A percentile compares a stretch with the other conserved stretches of the same genome.
phyloP scores from a whole-genome alignment of 2,797 vertebrate species.

The Danio choprae region DNA sequence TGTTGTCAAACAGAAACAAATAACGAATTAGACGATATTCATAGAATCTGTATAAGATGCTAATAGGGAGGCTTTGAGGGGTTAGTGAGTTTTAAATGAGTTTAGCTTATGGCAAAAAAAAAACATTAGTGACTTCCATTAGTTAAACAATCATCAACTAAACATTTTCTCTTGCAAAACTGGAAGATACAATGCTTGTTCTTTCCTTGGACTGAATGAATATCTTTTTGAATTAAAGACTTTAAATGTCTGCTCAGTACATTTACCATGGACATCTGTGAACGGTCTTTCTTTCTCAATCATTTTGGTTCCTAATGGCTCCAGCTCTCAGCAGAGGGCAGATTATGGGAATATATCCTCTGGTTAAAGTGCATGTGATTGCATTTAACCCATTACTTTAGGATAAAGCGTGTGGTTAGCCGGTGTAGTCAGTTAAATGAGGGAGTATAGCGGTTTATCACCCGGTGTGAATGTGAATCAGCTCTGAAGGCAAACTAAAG shows the following conservation, averaged over 20 bases:
- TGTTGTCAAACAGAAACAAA: not conserved
- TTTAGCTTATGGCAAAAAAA: slow-evolving; percentile 55
- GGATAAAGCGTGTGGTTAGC: slow-evolving; percentile 67
- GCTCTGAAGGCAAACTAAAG: slow-evolving; percentile 64
- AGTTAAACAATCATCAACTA: slow-evolving; percentile 24
- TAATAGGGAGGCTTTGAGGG: slow-evolving; percentile 56
- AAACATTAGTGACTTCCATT: slow-evolving; percentile 61
- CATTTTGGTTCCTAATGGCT: slow-evolving; percentile 2
- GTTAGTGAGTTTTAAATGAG: slow-evolving; percentile 52
- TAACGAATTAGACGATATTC: slow-evolving; percentile 63
- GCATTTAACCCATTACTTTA: slow-evolving; percentile 60
- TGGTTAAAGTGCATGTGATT: not conserved
- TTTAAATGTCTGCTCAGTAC: not conserved
- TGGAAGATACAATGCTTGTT: slow-evolving; percentile 4
- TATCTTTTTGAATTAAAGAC: slow-evolving; percentile 12
- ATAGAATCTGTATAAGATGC: slow-evolving; percentile 64
- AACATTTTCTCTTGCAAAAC: slow-evolving; percentile 10
- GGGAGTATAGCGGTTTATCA: slow-evolving; percentile 72
- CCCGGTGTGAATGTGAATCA: slow-evolving; percentile 73
- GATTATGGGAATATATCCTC: slow-evolving; percentile 2
- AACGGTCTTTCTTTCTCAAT: not conserved
- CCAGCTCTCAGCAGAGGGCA: not conserved
- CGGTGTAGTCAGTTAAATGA: slow-evolving; percentile 77
- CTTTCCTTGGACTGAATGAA: slow-evolving; percentile 22
- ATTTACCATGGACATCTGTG: not conserved